Evolutionary conservation across 2,113 vertebrate genomes (phyloP).

Genomic region (Morone chrysops): DNA sequence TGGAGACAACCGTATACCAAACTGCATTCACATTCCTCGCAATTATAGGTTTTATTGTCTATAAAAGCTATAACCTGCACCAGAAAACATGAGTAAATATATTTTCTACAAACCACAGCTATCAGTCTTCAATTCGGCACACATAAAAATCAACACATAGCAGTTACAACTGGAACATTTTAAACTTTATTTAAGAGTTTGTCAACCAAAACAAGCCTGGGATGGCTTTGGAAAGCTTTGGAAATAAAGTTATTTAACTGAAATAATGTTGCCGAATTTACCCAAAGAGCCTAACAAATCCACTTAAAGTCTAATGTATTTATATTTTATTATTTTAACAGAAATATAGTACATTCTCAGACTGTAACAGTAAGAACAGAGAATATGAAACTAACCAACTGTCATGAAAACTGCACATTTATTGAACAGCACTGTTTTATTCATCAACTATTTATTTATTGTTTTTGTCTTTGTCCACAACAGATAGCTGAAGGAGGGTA

Average conservation of each 20-base stretch:
- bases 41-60: neutral
- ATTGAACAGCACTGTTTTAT: too few relatives aligned
- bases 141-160: accelerated
- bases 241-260: too few relatives aligned
- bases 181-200: neutral
- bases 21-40: neutral
- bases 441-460: too few relatives aligned
- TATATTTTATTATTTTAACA: neutral
- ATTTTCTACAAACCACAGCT: neutral
- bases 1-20: accelerated
- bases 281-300: too few relatives aligned
- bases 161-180: too few relatives aligned
- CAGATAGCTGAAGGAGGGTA: too few relatives aligned
- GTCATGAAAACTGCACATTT: too few relatives aligned
- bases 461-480: too few relatives aligned
- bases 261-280: too few relatives aligned
- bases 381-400: too few relatives aligned
- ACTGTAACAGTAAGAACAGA: too few relatives aligned
- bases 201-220: neutral
- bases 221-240: neutral
- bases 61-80: accelerated
- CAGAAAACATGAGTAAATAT: accelerated
- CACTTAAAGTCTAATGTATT: neutral
- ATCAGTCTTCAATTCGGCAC: neutral
- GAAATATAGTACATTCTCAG: too few relatives aligned